These are phyloP conservation scores for Apamea anceps DNA, from an alignment of 2,888 invertebrate species.

Conservation along the genomic window DNA sequence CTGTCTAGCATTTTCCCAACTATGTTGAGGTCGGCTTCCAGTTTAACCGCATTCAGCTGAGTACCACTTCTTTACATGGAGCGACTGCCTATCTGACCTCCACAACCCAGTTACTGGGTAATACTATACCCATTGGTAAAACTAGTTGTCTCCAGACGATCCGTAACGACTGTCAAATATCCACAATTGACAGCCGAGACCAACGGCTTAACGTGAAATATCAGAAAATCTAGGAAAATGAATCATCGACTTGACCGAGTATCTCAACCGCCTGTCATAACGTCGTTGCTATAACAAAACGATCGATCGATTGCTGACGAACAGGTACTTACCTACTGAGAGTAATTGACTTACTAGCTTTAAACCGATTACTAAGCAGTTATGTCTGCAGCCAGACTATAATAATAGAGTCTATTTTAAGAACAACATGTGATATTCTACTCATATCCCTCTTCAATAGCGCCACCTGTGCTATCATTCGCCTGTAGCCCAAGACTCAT, in stretches of 20 bases:
- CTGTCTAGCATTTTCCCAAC: neutral
- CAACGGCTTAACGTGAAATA: neutral
- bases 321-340: neutral
- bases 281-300: slow-evolving; percentile 18
- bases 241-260: slow-evolving; percentile 12
- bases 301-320: slow-evolving; percentile 8
- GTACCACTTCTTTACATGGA: neutral
- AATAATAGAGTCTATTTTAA: slow-evolving; percentile 18
- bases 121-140: neutral
- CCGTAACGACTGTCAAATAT: neutral
- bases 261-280: neutral
- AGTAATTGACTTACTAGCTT: slow-evolving; percentile 1
- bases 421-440: neutral
- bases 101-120: neutral
- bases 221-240: slow-evolving; percentile 10
- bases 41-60: neutral
- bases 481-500: slow-evolving; percentile 26
- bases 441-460: slow-evolving; percentile 1
- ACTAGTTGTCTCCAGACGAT: neutral
- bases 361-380: neutral
- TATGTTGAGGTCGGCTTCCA: neutral
- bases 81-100: neutral
- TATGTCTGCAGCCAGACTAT: neutral
- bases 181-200: neutral
- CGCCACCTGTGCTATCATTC: slow-evolving; percentile 44